Percentiles rank a stretch among this genome's conserved stretches.
phyloP scores from a whole-genome alignment of 1,140 invertebrate species.

The Anagrus nilaparvatae region DNA sequence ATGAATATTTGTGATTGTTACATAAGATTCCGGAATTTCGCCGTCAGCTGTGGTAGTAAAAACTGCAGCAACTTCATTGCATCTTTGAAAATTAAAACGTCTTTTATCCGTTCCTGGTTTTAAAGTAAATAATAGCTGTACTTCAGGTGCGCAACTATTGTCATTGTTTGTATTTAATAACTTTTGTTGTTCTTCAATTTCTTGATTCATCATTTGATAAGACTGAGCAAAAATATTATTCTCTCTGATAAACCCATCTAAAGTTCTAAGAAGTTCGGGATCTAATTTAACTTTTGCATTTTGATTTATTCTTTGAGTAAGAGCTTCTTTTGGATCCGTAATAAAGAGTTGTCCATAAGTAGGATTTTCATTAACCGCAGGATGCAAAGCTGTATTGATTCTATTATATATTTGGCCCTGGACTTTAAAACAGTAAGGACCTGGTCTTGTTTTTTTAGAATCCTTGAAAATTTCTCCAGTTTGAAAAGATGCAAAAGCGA shows the following conservation, averaged over 20 bases:
- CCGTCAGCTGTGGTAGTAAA: too few species aligned
- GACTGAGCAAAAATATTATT: slow-evolving; percentile 10
- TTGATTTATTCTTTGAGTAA: too few species aligned
- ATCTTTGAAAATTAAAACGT: too few species aligned
- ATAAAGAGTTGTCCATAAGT: slow-evolving; percentile 13
- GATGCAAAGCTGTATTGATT: slow-evolving; percentile 4
- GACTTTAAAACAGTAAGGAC: slow-evolving; percentile 1
- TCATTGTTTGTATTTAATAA: too few species aligned
- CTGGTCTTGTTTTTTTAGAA: neutral
- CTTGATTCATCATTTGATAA: slow-evolving; percentile 7
- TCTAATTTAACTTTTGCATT: too few species aligned
- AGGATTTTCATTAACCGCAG: neutral
- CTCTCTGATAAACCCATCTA: slow-evolving; percentile 6
- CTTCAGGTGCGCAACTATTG: too few species aligned
- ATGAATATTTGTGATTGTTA: slow-evolving; percentile 3
- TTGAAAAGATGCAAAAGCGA: neutral
- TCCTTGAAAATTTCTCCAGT: neutral
- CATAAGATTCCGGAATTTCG: too few species aligned
- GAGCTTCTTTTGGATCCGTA: slow-evolving; percentile 11
- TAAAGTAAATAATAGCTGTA: too few species aligned
- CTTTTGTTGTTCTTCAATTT: too few species aligned
- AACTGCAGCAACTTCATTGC: too few species aligned
- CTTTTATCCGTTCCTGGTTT: too few species aligned
- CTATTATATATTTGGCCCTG: slow-evolving; percentile 1
- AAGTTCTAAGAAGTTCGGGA: too few species aligned